Percentiles rank a stretch among this genome's conserved stretches.
Conservation (phyloP, 2,888 invertebrate genomes). For the Aricia artaxerxes region DNA sequence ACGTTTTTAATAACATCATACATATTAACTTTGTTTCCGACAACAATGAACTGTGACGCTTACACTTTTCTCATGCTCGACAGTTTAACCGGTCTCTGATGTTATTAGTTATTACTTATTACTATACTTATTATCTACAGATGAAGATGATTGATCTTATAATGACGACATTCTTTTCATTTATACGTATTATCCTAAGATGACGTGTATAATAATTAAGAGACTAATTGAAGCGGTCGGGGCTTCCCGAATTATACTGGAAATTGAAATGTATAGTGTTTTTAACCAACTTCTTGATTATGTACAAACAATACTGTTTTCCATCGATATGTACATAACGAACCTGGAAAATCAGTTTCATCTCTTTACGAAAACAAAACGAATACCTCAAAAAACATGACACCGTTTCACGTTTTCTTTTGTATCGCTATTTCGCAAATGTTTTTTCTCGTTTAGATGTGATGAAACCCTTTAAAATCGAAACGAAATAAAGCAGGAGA, state of each 20-base stretch:
- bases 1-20: neutral
- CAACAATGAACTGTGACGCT: conserved; percentile 15
- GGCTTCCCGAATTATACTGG: neutral
- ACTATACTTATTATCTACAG: neutral
- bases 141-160: conserved; percentile 21
- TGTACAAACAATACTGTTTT: neutral
- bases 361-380: too few relatives aligned
- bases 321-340: neutral
- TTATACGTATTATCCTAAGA: neutral
- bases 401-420: too few relatives aligned
- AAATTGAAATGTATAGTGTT: neutral
- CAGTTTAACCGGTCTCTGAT: conserved; percentile 9
- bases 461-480: too few relatives aligned
- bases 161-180: conserved; percentile 25
- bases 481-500: too few relatives aligned
- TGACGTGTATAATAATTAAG: conserved; percentile 9
- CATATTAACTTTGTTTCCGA: neutral
- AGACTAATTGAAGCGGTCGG: neutral
- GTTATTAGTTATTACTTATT: neutral
- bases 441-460: too few relatives aligned
- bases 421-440: too few relatives aligned
- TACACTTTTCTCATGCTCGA: conserved; percentile 9
- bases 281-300: too few relatives aligned
- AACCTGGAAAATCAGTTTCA: too few relatives aligned
- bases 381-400: too few relatives aligned